Percentiles rank a stretch among this genome's conserved stretches.
Conservation (phyloP, 2,888 invertebrate genomes). For the Crossocerus cetratus region DNA sequence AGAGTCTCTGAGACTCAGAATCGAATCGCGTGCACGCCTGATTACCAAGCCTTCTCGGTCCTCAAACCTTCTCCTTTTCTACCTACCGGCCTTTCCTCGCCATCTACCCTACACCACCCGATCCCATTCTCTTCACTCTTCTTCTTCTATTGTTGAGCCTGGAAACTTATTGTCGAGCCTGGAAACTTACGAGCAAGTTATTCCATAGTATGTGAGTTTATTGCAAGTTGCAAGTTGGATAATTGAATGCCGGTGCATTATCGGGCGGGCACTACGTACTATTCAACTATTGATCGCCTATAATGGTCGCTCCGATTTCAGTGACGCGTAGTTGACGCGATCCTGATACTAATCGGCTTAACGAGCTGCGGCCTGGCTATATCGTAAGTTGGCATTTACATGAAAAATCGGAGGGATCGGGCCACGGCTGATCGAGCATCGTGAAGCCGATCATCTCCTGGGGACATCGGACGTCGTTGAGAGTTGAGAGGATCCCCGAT, state of each 20-base stretch:
- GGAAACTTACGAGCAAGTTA: too few relatives aligned
- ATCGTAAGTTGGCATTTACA: conserved; percentile 34
- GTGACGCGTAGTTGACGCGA: conserved; percentile 14
- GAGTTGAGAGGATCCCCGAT: not conserved
- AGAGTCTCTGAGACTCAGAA: not conserved
- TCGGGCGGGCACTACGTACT: too few relatives aligned
- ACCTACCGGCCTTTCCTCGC: not conserved
- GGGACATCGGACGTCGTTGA: not conserved
- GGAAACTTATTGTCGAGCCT: too few relatives aligned
- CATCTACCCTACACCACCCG: too few relatives aligned
- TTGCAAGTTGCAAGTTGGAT: too few relatives aligned
- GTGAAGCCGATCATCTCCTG: not conserved
- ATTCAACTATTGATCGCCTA: not conserved
- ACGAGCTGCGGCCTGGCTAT: conserved; percentile 7
- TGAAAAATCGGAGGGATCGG: conserved; percentile 28
- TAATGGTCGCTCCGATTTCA: conserved; percentile 8
- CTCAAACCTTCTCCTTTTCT: conserved; percentile 21
- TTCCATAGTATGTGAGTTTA: too few relatives aligned
- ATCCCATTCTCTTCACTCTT: too few relatives aligned
- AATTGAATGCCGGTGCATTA: too few relatives aligned
- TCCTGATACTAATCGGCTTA: conserved; percentile 32
- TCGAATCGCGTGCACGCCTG: conserved; percentile 27
- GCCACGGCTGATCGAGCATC: not conserved
- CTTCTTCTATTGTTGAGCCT: too few relatives aligned
- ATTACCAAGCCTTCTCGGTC: conserved; percentile 36